Base-by-base conservation (phyloP, 2,797 vertebrate species). In the Channa striata region DNA sequence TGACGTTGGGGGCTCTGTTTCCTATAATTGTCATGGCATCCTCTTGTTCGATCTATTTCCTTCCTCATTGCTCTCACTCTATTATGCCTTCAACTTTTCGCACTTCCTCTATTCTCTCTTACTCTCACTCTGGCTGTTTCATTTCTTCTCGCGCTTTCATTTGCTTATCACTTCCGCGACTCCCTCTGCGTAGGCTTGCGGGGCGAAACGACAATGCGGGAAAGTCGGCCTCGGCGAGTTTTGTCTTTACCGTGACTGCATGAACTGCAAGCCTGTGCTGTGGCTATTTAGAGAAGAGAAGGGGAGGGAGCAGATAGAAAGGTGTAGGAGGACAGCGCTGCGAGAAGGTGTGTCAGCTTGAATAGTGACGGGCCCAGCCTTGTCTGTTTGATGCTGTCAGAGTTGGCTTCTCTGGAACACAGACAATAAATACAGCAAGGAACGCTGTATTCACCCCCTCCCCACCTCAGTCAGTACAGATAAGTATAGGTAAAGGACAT, bases 1-100 rank as follows among this genome's bases (percentile, higher is more conserved):
- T 77, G 83, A 88, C 72, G 62, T 71, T 44, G 30, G 70, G 68
- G 71, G 73, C 82, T 90, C 85, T 76, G 82, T 85, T 86, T 78
- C 77, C 77, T 81, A 60, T 87, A 86, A 87, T 90, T 92, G 87
- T 88, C 77, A 88, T 77, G 80, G 87, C 82, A 88, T 87, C 85
- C 85, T 87, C 86, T 88, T 83, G 72, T 83, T 87, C 80, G 50
- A 80, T 81, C 64, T 25, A 42, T 84, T 86, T 84, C 76, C 66
- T 76, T 77, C 60, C 81, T 58, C 30, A 16, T 74, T 74, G 56
- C 68, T 68, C 74, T 81, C 73, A 44, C 56, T 78, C 80, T 52
- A 82, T 83, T 84, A 78, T 87, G 72, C 72, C 53, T 47, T 43
- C 58, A 34, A n/a, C 68, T 61, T 66, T 52, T 69, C 74, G 47